These are phyloP conservation scores for Saccostrea glomerata DNA, from an alignment of 1,140 invertebrate genomes.

Conservation along the genomic window DNA sequence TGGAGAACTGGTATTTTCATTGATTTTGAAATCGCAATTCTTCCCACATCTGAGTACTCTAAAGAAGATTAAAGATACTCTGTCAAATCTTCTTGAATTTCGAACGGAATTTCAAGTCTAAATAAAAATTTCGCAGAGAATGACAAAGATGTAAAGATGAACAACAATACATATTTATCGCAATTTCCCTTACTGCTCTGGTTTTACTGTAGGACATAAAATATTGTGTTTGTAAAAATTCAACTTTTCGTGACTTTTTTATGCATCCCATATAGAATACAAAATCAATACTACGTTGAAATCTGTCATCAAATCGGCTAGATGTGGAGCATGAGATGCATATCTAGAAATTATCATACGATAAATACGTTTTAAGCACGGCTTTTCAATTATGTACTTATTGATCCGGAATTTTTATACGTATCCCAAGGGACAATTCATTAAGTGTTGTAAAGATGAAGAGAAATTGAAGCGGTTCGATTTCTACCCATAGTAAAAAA, in stretches of 20 bases:
- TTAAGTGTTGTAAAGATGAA: neutral
- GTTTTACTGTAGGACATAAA: neutral
- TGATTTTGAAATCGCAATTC: too few relatives aligned
- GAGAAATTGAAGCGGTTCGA: neutral
- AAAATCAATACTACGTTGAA: neutral
- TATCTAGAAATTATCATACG: neutral
- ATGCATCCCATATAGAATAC: neutral
- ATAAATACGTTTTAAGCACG: neutral
- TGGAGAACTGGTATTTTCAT: too few relatives aligned
- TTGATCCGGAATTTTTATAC: neutral
- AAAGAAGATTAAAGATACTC: too few relatives aligned
- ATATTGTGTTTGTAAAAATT: neutral
- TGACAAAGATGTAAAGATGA: too few relatives aligned
- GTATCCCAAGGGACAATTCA: neutral
- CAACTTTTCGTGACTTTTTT: neutral
- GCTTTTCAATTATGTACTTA: slow-evolving; percentile 19
- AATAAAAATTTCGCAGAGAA: too few relatives aligned
- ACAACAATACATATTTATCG: too few relatives aligned
- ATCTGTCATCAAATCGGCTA: neutral
- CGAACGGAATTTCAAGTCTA: too few relatives aligned
- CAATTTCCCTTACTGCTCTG: neutral
- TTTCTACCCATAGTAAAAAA: neutral
- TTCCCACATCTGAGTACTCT: too few relatives aligned
- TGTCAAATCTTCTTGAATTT: too few relatives aligned
- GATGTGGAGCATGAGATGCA: neutral